Base-by-base conservation (phyloP, 2,888 invertebrate genomes). In the Diadromus collaris region DNA sequence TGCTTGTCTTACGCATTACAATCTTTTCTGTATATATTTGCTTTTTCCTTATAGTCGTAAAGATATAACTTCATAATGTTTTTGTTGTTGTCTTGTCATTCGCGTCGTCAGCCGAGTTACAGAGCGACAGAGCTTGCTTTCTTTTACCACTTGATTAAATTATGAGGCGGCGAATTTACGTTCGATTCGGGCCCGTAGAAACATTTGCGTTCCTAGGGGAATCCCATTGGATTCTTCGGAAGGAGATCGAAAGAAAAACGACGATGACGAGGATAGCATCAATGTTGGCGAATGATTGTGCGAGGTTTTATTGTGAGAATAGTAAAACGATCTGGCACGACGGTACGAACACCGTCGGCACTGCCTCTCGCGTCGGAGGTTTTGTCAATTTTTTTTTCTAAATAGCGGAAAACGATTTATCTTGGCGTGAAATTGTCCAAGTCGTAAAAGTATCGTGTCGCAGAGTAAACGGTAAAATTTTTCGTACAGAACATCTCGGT, bases 181-280 rank as follows among this genome's bases (percentile, higher is more conserved):
- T 41, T 67, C 48, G 38, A 56, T 46, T 16, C 6, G 5, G 16
- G 13, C 51, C 21, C 21, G 51, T 13, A 24, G 51, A 9, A 51
- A 51, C 13, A 24, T 51, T 21, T 10, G 51, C 51, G 51, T 24
- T 10, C 24, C 13, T 24, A 24, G 34, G 21, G 29, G 13, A 67
- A 64, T 38, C 19, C 63, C 21, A 27, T 6, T n/a, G 10, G 5
- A 21, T 51, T 34, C 24, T 38, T 71, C 21, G 16, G 6, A 21
- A 21, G 24, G 9, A 34, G 48, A 27, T 54, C 19, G 54, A 61
- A 13, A 9, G 32, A 51, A 63, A 44, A 79, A 75, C 79, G 71
- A 79, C 79, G 79, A 79, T 79, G 75, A 79, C 79, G 79, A 75
- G 71, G 71, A 78, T 65, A 70, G 63, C 58, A 68, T 79, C 34